Conservation (phyloP, 2,797 vertebrate species). For the Microctenopoma steveboyesi region DNA sequence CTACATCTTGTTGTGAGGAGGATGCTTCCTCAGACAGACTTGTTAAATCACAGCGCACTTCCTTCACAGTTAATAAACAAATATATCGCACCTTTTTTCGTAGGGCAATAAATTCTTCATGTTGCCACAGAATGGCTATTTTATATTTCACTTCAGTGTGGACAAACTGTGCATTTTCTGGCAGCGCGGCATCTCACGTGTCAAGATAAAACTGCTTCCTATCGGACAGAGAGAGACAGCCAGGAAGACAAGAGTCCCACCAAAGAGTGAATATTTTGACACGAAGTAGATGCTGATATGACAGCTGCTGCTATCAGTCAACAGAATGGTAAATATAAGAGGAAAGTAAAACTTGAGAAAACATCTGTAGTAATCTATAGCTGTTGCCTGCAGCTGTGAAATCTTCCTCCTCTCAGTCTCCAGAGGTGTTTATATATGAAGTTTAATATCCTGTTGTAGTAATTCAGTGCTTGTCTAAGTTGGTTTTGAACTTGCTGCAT, state of each 20-base stretch:
- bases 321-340: conserved; percentile 19
- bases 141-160: neutral
- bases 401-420: neutral
- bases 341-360: conserved; percentile 20
- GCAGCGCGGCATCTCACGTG: conserved; percentile 1
- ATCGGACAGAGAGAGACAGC: conserved; percentile 20
- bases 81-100: neutral
- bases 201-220: conserved; percentile 48
- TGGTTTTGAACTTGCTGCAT: conserved; percentile 35
- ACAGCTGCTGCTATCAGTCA: conserved; percentile 23
- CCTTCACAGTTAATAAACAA: too few species aligned
- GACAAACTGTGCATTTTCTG: neutral
- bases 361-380: conserved; percentile 12
- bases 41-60: too few species aligned
- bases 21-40: too few species aligned
- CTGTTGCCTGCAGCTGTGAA: conserved; percentile 3
- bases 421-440: conserved; percentile 8
- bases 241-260: conserved; percentile 26
- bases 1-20: too few species aligned
- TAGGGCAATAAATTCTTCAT: neutral
- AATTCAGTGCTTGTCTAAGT: neutral
- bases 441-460: neutral
- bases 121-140: neutral
- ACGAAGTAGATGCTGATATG: conserved; percentile 22
- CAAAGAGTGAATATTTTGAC: conserved; percentile 37